These are phyloP conservation scores for Falco rusticolus DNA, from an alignment of 2,797 vertebrate species.

Conservation along the genomic window DNA sequence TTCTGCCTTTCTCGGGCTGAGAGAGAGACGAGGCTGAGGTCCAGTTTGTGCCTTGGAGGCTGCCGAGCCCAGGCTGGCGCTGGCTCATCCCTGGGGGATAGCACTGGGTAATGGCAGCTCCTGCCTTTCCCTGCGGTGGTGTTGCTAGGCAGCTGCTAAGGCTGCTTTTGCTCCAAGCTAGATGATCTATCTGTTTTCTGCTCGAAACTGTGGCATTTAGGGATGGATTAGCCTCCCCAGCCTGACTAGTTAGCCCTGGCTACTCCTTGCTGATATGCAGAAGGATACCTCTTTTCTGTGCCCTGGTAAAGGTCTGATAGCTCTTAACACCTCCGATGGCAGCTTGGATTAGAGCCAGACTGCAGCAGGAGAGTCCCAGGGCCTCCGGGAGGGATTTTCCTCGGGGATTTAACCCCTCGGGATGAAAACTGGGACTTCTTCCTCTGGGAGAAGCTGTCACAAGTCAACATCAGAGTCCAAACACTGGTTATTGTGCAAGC, in stretches of 20 bases:
- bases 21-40: not conserved
- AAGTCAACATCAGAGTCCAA: not conserved
- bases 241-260: not conserved
- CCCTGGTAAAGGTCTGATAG: rapidly evolving
- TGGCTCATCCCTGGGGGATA: not conserved
- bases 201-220: not conserved
- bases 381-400: not conserved
- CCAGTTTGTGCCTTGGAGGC: not conserved
- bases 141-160: slow-evolving; percentile 59
- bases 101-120: not conserved
- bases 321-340: not conserved
- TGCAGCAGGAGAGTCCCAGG: not conserved
- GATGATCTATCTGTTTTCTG: slow-evolving; percentile 24
- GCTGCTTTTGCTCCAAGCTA: not conserved
- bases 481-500: rapidly evolving
- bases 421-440: not conserved
- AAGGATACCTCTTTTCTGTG: not conserved
- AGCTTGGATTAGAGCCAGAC: not conserved
- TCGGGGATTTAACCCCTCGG: not conserved
- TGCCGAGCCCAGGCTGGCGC: not conserved
- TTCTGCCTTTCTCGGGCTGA: not conserved
- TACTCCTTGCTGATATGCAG: not conserved
- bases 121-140: not conserved
- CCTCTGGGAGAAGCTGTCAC: not conserved
- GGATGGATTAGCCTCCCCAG: not conserved